Evolutionary conservation across 2,113 vertebrate genomes (phyloP).

Genomic region (Macaca nemestrina): DNA sequence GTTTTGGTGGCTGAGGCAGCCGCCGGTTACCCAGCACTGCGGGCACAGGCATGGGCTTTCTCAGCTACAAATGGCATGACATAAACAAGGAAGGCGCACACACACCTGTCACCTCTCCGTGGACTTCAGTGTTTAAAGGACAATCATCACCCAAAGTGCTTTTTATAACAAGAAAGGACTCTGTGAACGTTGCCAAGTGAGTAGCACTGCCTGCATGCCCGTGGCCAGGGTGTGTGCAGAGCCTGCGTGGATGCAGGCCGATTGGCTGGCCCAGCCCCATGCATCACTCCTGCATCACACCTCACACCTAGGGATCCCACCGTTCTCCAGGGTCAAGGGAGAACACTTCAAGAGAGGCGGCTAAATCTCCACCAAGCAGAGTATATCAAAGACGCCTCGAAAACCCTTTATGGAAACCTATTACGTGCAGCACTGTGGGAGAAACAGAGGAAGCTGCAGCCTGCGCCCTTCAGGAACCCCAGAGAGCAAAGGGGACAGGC

Average conservation of each 20-base stretch:
- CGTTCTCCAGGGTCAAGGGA: neutral
- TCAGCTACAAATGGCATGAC: neutral
- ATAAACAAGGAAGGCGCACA: neutral
- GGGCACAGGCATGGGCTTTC: neutral
- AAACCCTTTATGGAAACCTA: neutral
- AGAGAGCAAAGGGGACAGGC: neutral
- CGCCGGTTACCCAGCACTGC: no score
- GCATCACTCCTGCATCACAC: no score
- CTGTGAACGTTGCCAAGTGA: neutral
- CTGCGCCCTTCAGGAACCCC: neutral
- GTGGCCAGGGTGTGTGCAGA: fast-evolving
- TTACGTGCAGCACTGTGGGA: neutral
- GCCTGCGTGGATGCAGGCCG: fast-evolving
- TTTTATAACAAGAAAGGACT: no score
- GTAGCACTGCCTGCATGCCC: no score
- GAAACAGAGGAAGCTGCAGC: neutral
- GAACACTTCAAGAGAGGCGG: neutral
- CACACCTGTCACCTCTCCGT: neutral
- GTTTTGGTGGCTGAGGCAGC: neutral
- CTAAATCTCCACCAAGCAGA: fast-evolving
- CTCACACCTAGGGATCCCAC: neutral
- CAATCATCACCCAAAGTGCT: neutral
- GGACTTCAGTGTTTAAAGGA: neutral
- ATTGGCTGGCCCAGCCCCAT: fast-evolving
- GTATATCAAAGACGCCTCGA: neutral